phyloP scores from a whole-genome alignment of 2,113 vertebrate species.

The Macroglossus sobrinus region DNA sequence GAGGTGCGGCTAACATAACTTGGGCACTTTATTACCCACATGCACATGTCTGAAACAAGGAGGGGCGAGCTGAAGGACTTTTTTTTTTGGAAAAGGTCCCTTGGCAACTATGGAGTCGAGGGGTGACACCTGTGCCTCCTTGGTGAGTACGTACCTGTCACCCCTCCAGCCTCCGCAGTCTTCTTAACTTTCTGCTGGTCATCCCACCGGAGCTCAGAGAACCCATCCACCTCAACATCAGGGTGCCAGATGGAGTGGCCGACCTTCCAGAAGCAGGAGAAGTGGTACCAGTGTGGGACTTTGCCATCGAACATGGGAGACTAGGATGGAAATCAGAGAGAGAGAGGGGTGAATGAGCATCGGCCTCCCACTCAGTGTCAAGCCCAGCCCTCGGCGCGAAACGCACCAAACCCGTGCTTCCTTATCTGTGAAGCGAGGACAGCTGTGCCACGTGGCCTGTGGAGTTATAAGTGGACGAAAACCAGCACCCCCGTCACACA shows the following conservation, averaged over 20 bases:
- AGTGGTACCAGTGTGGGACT: slow-evolving; percentile 98
- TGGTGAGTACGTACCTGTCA: slow-evolving; percentile 55
- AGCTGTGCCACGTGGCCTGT: rapidly evolving
- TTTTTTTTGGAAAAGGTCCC: not conserved
- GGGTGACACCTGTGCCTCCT: rapidly evolving
- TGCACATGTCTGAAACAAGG: rapidly evolving
- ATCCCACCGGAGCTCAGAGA: slow-evolving; percentile 93
- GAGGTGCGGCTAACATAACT: not conserved
- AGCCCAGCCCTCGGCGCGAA: rapidly evolving
- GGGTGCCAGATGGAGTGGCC: slow-evolving; percentile 85
- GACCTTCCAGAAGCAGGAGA: slow-evolving; percentile 96
- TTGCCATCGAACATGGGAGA: slow-evolving; percentile 99
- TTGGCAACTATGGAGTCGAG: not conserved
- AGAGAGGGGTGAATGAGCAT: not conserved
- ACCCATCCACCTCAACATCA: slow-evolving; percentile 91
- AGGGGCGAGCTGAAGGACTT: not conserved
- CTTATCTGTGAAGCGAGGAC: not conserved
- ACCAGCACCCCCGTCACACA: too few species aligned
- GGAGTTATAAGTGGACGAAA: rapidly evolving
- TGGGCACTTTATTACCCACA: rapidly evolving
- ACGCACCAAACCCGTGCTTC: rapidly evolving
- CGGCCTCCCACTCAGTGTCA: rapidly evolving
- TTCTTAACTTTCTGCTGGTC: slow-evolving; percentile 98
- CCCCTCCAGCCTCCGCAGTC: slow-evolving; percentile 91
- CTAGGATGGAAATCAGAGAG: slow-evolving; percentile 76